phyloP scores from a whole-genome alignment of 2,888 invertebrate genomes.

The Plemyria rubiginata region DNA sequence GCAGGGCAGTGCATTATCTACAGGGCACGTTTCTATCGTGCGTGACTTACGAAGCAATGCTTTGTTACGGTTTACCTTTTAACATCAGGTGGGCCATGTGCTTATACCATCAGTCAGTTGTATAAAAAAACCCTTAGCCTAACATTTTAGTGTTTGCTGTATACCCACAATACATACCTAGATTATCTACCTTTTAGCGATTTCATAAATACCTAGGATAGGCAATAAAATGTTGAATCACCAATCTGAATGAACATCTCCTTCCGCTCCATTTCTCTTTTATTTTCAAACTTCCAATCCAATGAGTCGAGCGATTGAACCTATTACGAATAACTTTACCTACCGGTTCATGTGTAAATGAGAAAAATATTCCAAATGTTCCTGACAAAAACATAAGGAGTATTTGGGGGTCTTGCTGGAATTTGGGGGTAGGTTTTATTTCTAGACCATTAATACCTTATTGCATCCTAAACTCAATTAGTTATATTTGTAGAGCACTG shows the following conservation, averaged over 20 bases:
- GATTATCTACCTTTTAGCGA: too few relatives aligned
- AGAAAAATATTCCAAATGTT: constrained; percentile 57
- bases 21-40: too few relatives aligned
- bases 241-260: constrained; percentile 70
- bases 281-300: constrained; percentile 77
- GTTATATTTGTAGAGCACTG: too few relatives aligned
- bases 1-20: too few relatives aligned
- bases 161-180: not conserved
- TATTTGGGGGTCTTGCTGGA: constrained; percentile 19
- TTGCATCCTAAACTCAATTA: too few relatives aligned
- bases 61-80: too few relatives aligned
- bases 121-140: too few relatives aligned
- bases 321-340: constrained; percentile 72
- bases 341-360: constrained; percentile 62
- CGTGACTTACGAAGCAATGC: too few relatives aligned
- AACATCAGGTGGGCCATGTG: too few relatives aligned
- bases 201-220: constrained; percentile 15
- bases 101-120: too few relatives aligned
- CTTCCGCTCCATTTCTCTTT: constrained; percentile 75
- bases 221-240: constrained; percentile 67
- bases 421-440: constrained; percentile 15
- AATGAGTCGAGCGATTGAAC: constrained; percentile 72
- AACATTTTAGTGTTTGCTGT: constrained; percentile 13
- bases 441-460: not conserved
- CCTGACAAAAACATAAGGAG: constrained; percentile 34